Percentiles rank a stretch among this genome's conserved stretches.
phyloP scores from a whole-genome alignment of 2,888 invertebrate species.

The Mimas tiliae region DNA sequence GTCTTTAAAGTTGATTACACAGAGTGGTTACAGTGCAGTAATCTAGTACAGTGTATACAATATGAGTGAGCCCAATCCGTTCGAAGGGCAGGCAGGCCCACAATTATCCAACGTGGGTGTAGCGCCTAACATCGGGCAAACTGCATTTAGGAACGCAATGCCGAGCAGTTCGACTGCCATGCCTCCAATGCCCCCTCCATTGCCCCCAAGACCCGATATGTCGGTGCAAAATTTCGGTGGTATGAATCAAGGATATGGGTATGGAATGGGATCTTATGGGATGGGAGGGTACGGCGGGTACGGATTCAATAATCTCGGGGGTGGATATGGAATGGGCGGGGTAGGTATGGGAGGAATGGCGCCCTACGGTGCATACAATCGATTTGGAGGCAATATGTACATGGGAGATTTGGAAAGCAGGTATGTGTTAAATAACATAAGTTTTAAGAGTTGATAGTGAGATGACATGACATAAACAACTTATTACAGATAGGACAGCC shows the following conservation, averaged over 20 bases:
- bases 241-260: conserved; percentile 44
- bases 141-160: conserved; percentile 58
- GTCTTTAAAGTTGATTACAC: conserved; percentile 46
- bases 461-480: too few relatives aligned
- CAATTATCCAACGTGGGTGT: conserved; percentile 57
- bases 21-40: conserved; percentile 39
- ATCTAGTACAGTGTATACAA: conserved; percentile 36
- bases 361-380: conserved; percentile 73
- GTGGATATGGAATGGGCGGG: conserved; percentile 50
- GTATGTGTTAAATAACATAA: conserved; percentile 52
- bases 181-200: conserved; percentile 48
- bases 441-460: not conserved
- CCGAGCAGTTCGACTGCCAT: conserved; percentile 54
- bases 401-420: conserved; percentile 86
- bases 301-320: conserved; percentile 46
- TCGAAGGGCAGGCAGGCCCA: conserved; percentile 58
- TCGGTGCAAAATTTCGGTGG: conserved; percentile 58
- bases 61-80: conserved; percentile 71
- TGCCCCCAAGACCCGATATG: conserved; percentile 69
- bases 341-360: conserved; percentile 52
- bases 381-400: conserved; percentile 72
- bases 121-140: conserved; percentile 41
- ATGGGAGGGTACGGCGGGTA: conserved; percentile 51
- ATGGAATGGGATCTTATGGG: conserved; percentile 45
- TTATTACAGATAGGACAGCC: too few relatives aligned